Evolutionary conservation across 2,113 vertebrate species (phyloP), one percentile per base, ranked within the genome.

Genomic region (Gambusia holbrooki): DNA sequence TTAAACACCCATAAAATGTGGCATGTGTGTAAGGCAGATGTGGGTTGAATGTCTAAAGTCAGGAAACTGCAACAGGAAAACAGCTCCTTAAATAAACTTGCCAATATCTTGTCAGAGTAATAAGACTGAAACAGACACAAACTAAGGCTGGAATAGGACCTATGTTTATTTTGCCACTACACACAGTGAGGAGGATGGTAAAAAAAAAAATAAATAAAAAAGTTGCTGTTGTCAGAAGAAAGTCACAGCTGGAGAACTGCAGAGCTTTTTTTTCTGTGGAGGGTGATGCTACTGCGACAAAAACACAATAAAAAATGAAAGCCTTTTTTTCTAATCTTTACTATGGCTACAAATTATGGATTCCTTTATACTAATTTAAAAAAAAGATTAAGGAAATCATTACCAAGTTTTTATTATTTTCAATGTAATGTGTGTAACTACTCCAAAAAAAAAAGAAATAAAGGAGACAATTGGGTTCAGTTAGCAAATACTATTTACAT

Each of bases 391-490:
- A 9, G 25, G 8, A 58, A 58, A 58, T 51, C 1, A 6, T 51
- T 51, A 51, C 45, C 1, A 12, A 11, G 35, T 48, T 48, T 5
- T 48, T 48, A 17, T 14, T 19, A 19, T 19, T 22, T 45, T 13
- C 10, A 77, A 25, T 17, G 33, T 35, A 33, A 71, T 60, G n/a
- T 40, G 32, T 63, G 69, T 45, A 15, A 75, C 61, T 69, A 37
- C 12, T 3, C n/a, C 33, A 27, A 45, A 78, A 69, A 35, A 35
- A 35, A 35, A 35, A 8, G 33, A 10, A 37, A 37, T 10, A 37
- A 37, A 37, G 35, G 35, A 37, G 35, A 37, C 35, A 37, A 37
- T 12, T 37, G 35, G 35, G 35, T 37, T 37, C 35, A 37, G 76
- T 54, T 11, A 48, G 5, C 66, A 33, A 69, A 63, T 45, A 48